These are phyloP conservation scores for Petrophora chlorosata DNA, from an alignment of 2,888 invertebrate genomes.

Conservation along the genomic window DNA sequence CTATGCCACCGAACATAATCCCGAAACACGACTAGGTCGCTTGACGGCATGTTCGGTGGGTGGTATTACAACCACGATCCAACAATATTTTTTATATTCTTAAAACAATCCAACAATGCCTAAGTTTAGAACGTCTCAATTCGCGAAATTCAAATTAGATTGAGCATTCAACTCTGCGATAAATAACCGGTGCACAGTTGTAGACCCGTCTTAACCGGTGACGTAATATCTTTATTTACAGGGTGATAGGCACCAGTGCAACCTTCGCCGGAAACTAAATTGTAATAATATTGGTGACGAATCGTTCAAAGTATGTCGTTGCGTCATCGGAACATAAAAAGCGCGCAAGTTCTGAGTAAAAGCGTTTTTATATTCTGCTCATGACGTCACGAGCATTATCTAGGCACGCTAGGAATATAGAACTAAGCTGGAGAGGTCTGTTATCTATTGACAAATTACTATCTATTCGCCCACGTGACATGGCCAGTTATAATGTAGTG, in stretches of 20 bases:
- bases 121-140: neutral
- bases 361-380: conserved; percentile 9
- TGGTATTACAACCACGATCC: too few relatives aligned
- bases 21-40: too few relatives aligned
- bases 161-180: conserved; percentile 7
- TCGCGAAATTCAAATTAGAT: neutral
- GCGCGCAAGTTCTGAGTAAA: conserved; percentile 24
- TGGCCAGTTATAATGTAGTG: too few relatives aligned
- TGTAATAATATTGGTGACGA: conserved; percentile 45
- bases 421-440: too few relatives aligned
- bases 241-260: conserved; percentile 42
- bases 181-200: conserved; percentile 9
- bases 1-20: too few relatives aligned
- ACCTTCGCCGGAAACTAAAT: conserved; percentile 40
- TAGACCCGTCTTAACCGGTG: conserved; percentile 32
- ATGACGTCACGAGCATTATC: conserved; percentile 13
- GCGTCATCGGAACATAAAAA: conserved; percentile 33
- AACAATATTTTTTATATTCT: too few relatives aligned
- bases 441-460: too few relatives aligned
- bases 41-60: too few relatives aligned
- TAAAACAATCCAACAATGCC: too few relatives aligned
- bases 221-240: conserved; percentile 47
- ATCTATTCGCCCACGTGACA: too few relatives aligned
- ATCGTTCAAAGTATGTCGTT: conserved; percentile 38
- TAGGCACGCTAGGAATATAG: too few relatives aligned